A percentile compares a stretch with the other conserved stretches of the same genome.
Evolutionary conservation across 2,113 vertebrate genomes (phyloP).

Genomic region (Eonycteris spelaea): DNA sequence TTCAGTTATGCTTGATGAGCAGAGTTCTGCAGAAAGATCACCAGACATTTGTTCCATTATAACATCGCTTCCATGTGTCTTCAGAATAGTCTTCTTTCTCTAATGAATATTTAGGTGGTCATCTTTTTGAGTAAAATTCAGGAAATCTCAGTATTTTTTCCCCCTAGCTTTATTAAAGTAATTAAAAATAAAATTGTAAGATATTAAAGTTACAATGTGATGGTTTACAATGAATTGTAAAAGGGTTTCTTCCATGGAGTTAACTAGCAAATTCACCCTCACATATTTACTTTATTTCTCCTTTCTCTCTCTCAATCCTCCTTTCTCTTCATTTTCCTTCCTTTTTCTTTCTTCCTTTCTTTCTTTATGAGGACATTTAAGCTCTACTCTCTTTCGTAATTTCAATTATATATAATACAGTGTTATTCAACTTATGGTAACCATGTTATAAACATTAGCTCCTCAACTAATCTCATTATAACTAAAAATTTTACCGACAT

Average conservation of each 20-base stretch:
- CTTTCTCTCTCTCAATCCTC: too few species aligned
- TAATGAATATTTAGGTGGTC: background rate
- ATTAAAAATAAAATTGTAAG: background rate
- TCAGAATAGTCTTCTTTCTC: background rate
- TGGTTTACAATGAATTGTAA: background rate
- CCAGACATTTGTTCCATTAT: background rate
- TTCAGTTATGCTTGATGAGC: background rate
- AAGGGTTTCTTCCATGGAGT: background rate
- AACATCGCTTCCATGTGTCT: background rate
- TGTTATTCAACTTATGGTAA: background rate
- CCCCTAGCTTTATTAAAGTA: background rate
- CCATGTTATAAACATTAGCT: background rate
- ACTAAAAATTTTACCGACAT: background rate
- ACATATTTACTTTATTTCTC: background rate
- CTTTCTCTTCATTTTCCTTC: too few species aligned
- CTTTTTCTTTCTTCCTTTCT: too few species aligned
- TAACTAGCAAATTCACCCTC: background rate
- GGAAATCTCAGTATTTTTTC: background rate
- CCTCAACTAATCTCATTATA: background rate
- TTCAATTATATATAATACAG: background rate
- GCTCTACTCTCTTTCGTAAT: background rate
- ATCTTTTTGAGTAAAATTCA: background rate
- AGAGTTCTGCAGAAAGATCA: background rate
- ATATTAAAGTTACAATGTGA: background rate
- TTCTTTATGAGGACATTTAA: background rate